These are phyloP conservation scores for Prunella fulvescens DNA, from an alignment of 2,113 vertebrate genomes.

Conservation along the genomic window DNA sequence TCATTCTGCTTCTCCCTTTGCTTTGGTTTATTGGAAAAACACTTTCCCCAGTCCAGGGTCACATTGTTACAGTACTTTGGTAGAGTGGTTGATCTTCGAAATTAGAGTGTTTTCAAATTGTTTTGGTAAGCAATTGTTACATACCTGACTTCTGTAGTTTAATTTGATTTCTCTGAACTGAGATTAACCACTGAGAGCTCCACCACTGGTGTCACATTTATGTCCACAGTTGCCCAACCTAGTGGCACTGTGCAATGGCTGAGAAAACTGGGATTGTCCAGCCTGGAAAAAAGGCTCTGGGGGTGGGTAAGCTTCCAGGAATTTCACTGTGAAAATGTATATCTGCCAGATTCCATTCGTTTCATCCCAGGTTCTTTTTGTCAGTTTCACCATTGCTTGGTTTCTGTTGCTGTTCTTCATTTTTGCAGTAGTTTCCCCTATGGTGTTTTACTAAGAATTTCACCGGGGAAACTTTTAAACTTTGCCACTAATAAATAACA, in stretches of 20 bases:
- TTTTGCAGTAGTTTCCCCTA: not conserved
- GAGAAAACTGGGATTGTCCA: not conserved
- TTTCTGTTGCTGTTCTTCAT: not conserved
- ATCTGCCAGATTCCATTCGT: not conserved
- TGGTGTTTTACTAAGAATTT: not conserved
- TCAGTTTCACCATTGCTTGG: not conserved
- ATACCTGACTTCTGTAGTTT: not conserved
- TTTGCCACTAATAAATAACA: not conserved
- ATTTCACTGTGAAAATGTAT: not conserved
- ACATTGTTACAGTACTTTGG: not conserved
- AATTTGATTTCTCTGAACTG: not conserved
- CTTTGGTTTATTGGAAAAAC: not conserved
- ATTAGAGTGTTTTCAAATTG: not conserved
- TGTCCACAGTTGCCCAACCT: not conserved
- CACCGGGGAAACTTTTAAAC: not conserved
- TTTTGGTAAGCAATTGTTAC: too few species aligned
- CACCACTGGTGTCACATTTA: not conserved
- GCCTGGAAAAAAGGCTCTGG: not conserved
- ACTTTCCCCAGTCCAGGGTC: not conserved
- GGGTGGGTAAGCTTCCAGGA: not conserved
- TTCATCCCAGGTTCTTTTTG: not conserved
- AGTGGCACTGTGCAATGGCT: not conserved
- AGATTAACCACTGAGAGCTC: not conserved
- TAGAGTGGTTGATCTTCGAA: not conserved
- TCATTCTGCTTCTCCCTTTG: not conserved